Percentiles rank a stretch among this genome's conserved stretches.
phyloP scores from a whole-genome alignment of 2,888 invertebrate genomes.

The Apantesis nais region DNA sequence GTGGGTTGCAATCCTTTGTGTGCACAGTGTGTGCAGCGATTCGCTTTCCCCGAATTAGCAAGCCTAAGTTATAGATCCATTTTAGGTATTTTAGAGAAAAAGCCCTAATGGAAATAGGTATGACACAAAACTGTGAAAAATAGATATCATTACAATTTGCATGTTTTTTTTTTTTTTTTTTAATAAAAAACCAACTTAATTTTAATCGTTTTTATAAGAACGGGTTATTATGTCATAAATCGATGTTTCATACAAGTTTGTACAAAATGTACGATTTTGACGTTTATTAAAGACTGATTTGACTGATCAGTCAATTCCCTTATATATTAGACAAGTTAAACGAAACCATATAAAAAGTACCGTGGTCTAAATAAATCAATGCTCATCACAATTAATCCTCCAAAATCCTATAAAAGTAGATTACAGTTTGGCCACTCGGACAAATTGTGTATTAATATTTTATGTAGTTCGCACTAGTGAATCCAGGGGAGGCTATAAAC shows the following conservation, averaged over 20 bases:
- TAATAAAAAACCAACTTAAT: not conserved
- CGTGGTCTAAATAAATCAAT: constrained; percentile 1
- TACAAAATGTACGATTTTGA: not conserved
- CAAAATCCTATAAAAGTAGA: constrained; percentile 79
- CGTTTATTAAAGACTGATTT: not conserved
- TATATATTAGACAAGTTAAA: not conserved
- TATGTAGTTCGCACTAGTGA: constrained; percentile 76
- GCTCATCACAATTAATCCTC: constrained; percentile 72
- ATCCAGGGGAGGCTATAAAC: constrained; percentile 68
- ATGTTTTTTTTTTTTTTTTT: not conserved
- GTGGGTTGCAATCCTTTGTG: no score
- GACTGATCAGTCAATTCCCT: not conserved
- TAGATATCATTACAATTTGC: not conserved
- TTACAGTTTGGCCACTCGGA: constrained; percentile 81
- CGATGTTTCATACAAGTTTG: not conserved
- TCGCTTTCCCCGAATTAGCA: no score
- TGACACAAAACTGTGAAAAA: no score
- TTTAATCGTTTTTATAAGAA: not conserved
- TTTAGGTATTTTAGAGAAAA: not conserved
- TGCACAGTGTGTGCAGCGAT: no score
- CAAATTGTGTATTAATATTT: constrained; percentile 86
- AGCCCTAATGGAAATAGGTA: not conserved
- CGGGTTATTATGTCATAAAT: not conserved
- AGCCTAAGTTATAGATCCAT: no score
- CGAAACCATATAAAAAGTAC: not conserved